A percentile compares a stretch with the other conserved stretches of the same genome.
Conservation (phyloP, 53 echinoderm and acorn worm genomes). For the Mesocentrotus franciscanus region DNA sequence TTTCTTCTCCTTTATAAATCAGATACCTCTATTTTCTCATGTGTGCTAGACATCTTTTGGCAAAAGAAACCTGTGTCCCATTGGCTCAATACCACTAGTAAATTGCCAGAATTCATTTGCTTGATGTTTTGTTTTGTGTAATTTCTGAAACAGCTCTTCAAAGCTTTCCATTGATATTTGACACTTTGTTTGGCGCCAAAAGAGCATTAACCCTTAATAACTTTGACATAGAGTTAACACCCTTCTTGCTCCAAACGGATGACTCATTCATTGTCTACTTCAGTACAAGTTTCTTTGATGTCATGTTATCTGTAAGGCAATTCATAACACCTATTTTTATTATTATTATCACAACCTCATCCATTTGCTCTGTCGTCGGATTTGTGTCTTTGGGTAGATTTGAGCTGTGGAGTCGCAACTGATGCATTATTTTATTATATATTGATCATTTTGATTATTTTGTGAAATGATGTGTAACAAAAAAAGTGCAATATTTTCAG, state of each 20-base stretch:
- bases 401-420: not conserved
- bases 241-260: no score
- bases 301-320: not conserved
- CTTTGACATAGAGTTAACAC: no score
- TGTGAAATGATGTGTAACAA: not conserved
- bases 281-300: no score
- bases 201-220: not conserved
- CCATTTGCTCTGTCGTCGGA: not conserved
- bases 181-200: not conserved
- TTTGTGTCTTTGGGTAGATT: not conserved
- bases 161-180: not conserved
- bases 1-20: not conserved
- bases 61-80: not conserved
- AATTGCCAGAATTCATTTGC: not conserved
- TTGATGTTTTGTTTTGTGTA: not conserved
- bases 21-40: constrained; percentile 18
- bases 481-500: constrained; percentile 25
- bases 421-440: not conserved
- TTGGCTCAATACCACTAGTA: not conserved
- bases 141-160: not conserved
- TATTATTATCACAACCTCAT: not conserved
- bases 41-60: constrained; percentile 10
- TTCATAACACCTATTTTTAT: not conserved
- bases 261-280: no score
- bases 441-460: not conserved